Percentiles rank a stretch among this genome's conserved stretches.
These are phyloP conservation scores for Erebia ligea DNA, from an alignment of 2,888 invertebrate species.

Conservation along the genomic window DNA sequence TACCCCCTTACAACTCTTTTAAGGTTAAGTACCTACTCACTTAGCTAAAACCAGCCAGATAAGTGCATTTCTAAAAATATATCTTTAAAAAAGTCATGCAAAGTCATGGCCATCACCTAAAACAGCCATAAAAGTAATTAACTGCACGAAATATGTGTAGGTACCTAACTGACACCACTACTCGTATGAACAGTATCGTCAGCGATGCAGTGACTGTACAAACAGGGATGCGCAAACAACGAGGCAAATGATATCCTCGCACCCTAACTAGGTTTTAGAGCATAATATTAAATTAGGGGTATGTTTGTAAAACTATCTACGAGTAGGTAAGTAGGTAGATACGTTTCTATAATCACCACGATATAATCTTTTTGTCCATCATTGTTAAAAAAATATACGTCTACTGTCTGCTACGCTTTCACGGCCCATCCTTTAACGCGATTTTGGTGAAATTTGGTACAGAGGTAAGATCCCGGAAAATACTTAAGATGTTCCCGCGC, in stretches of 20 bases:
- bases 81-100: too few species aligned
- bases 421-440: too few species aligned
- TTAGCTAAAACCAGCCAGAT: too few species aligned
- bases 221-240: conserved; percentile 58
- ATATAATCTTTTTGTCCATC: too few species aligned
- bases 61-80: too few species aligned
- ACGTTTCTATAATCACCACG: background rate
- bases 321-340: background rate
- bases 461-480: too few species aligned
- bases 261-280: conserved; percentile 43
- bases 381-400: too few species aligned
- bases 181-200: background rate
- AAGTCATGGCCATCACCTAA: background rate
- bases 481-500: too few species aligned
- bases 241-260: conserved; percentile 61
- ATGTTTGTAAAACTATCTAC: background rate
- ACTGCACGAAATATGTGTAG: background rate
- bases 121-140: background rate
- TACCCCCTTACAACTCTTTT: too few species aligned
- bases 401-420: too few species aligned
- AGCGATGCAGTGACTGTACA: conserved; percentile 1
- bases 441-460: too few species aligned
- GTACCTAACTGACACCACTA: background rate
- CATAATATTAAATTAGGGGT: background rate
- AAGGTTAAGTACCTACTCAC: too few species aligned